phyloP scores from a whole-genome alignment of 2,797 vertebrate species.

The Oophaga sylvatica region DNA sequence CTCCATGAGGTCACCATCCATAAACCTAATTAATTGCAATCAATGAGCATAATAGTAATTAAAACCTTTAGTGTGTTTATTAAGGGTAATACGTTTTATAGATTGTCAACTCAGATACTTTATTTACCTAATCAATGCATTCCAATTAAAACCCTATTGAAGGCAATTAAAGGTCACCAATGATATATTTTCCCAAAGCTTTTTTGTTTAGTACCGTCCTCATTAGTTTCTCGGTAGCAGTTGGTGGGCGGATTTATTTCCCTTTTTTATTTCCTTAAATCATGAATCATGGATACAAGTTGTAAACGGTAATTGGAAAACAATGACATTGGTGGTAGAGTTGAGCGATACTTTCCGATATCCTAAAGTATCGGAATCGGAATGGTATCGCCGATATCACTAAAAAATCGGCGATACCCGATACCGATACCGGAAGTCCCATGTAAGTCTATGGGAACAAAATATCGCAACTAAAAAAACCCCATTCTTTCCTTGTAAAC shows the following conservation, averaged over 20 bases:
- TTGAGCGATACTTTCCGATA: no score
- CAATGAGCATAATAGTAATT: constrained; percentile 57
- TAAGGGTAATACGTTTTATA: constrained; percentile 58
- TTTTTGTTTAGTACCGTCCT: constrained; percentile 27
- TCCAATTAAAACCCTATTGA: constrained; percentile 54
- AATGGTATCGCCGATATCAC: no score
- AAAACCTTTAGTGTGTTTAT: constrained; percentile 58
- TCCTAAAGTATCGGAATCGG: no score
- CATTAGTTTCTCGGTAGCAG: constrained; percentile 23
- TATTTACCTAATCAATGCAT: constrained; percentile 58
- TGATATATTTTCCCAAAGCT: constrained; percentile 51
- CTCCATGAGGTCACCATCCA: constrained; percentile 35
- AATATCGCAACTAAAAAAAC: no score
- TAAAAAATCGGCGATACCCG: no score
- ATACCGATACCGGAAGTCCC: no score
- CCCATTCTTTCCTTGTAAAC: no score
- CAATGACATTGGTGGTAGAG: neutral
- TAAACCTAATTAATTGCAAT: constrained; percentile 56
- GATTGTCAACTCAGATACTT: constrained; percentile 43
- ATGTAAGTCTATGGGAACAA: no score
- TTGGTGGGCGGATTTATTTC: neutral
- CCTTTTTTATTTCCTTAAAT: constrained; percentile 14
- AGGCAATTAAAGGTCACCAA: constrained; percentile 57
- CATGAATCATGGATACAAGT: constrained; percentile 24
- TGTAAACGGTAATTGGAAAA: constrained; percentile 35